Evolutionary conservation across 2,113 vertebrate species (phyloP).

Genomic region (Ceyx melanurus): DNA sequence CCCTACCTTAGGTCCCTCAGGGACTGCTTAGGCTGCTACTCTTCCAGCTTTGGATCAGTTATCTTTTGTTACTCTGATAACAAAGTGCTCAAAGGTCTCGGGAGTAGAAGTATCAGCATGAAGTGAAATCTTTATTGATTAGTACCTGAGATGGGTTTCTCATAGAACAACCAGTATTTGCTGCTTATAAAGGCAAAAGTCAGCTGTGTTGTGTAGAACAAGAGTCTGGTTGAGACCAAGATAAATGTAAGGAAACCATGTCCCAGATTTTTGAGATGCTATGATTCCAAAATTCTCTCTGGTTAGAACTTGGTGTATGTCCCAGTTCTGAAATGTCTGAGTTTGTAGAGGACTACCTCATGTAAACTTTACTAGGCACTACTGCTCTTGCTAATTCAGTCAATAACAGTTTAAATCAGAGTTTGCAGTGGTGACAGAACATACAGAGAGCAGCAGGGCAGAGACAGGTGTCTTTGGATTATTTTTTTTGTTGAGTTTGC

Average conservation of each 20-base stretch:
- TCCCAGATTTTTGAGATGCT: not conserved
- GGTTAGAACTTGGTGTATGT: not conserved
- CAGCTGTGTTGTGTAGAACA: not conserved
- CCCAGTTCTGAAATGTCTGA: not conserved
- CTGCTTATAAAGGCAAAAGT: not conserved
- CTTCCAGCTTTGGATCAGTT: not conserved
- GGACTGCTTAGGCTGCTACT: not conserved
- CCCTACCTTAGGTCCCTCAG: not conserved
- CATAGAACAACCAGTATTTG: not conserved
- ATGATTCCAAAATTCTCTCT: not conserved
- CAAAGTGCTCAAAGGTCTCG: not conserved
- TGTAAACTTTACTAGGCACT: not conserved
- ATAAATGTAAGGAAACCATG: not conserved
- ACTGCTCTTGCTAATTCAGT: not conserved
- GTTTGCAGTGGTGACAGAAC: not conserved
- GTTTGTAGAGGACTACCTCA: not conserved
- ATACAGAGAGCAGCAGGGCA: not conserved
- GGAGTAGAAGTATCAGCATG: not conserved
- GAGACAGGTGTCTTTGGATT: not conserved
- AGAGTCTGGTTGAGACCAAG: not conserved
- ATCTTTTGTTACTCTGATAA: not conserved
- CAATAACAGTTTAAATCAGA: not conserved
- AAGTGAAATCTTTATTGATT: not conserved
- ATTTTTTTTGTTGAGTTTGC: not conserved
- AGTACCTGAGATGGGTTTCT: not conserved